phyloP scores from a whole-genome alignment of 2,797 vertebrate genomes.

The Nannoperca obscura region DNA sequence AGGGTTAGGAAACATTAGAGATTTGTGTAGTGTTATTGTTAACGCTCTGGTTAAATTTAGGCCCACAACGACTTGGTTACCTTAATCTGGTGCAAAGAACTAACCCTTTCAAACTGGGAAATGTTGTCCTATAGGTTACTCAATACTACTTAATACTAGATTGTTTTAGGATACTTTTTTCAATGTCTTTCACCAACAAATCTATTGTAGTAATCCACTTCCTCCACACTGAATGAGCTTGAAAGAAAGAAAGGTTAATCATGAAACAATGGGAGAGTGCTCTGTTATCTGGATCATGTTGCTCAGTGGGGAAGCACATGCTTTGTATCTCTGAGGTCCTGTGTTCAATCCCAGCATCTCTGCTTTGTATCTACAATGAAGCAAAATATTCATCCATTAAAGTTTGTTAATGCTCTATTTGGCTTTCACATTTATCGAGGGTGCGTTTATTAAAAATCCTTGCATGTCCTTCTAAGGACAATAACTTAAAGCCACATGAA shows the following conservation, averaged over 20 bases:
- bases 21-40: too few relatives aligned
- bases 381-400: neutral
- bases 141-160: neutral
- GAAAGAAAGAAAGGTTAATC: neutral
- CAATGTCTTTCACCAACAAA: neutral
- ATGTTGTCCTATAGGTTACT: neutral
- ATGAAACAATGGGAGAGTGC: too few relatives aligned
- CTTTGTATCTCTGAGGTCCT: conserved; percentile 44
- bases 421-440: neutral
- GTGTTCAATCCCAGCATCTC: conserved; percentile 37
- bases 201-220: neutral
- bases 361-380: neutral
- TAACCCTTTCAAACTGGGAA: neutral
- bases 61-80: too few relatives aligned
- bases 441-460: neutral
- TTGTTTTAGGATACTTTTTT: neutral
- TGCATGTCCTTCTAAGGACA: neutral
- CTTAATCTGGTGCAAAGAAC: neutral
- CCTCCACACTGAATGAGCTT: neutral
- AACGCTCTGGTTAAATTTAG: too few relatives aligned
- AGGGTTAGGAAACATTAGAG: too few relatives aligned
- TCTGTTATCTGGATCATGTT: conserved; percentile 1
- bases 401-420: neutral
- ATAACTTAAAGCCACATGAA: neutral
- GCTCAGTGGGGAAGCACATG: conserved; percentile 39